Percentiles rank a stretch among this genome's conserved stretches.
These are phyloP conservation scores for Branchinecta sandiegonensis DNA, from an alignment of 2,888 invertebrate genomes.

Conservation along the genomic window DNA sequence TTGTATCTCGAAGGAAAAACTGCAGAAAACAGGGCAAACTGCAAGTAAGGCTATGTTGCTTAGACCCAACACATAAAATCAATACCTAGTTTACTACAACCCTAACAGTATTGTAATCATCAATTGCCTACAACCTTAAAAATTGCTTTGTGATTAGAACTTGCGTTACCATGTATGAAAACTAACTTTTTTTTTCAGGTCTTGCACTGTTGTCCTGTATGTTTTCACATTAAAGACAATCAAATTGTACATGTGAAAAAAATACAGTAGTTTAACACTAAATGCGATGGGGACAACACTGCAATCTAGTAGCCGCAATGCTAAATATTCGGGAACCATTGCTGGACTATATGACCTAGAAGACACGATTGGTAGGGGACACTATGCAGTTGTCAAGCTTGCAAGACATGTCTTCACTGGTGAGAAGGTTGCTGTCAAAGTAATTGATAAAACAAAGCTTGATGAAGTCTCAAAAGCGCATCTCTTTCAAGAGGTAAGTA, in stretches of 20 bases:
- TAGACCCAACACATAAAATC: no score
- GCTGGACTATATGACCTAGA: slow-evolving; percentile 94
- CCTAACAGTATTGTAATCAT: no score
- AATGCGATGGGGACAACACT: slow-evolving; percentile 18
- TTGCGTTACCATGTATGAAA: no score
- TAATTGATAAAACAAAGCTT: slow-evolving; percentile 95
- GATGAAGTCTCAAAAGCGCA: slow-evolving; percentile 91
- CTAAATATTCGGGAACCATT: slow-evolving; percentile 56
- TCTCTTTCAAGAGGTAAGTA: slow-evolving; percentile 57
- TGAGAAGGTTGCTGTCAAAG: slow-evolving; percentile 66
- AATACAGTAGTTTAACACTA: neutral
- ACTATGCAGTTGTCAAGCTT: slow-evolving; percentile 95
- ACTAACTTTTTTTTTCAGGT: no score
- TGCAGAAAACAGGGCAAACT: no score
- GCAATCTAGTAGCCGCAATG: slow-evolving; percentile 17
- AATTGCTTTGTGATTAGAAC: no score
- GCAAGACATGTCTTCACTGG: slow-evolving; percentile 98
- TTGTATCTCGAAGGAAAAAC: no score
- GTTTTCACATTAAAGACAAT: neutral
- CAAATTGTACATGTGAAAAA: neutral
- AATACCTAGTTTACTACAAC: no score
- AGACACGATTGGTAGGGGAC: slow-evolving; percentile 92
- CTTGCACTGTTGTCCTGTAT: no score
- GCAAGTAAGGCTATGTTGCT: no score
- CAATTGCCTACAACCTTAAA: no score